phyloP scores from a whole-genome alignment of 2,113 vertebrate genomes.

The Notarius quadriscutis region DNA sequence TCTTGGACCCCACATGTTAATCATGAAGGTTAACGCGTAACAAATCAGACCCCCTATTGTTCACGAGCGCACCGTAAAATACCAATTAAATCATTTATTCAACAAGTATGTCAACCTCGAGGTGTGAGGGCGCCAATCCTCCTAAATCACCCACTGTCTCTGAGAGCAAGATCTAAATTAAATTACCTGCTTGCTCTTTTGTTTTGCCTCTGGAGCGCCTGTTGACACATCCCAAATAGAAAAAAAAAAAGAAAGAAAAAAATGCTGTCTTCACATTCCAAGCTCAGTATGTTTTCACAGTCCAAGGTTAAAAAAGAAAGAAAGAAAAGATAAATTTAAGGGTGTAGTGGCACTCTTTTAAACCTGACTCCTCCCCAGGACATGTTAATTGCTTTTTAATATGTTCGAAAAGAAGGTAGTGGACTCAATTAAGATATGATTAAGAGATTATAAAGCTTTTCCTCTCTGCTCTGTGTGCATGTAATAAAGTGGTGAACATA shows the following conservation, averaged over 20 bases:
- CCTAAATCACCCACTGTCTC: conserved; percentile 33
- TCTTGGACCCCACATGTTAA: neutral
- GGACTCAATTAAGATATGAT: conserved; percentile 36
- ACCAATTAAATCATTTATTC: conserved; percentile 1
- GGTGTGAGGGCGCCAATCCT: conserved; percentile 14
- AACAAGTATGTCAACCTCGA: neutral
- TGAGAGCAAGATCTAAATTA: conserved; percentile 43
- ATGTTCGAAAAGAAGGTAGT: conserved; percentile 15
- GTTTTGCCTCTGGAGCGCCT: conserved; percentile 39
- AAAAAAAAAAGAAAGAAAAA: neutral
- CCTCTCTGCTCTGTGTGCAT: neutral
- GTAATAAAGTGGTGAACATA: neutral
- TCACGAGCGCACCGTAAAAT: neutral
- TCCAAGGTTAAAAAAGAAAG: conserved; percentile 46
- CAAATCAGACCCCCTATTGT: neutral
- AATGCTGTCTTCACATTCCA: conserved; percentile 34
- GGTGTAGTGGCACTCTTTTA: conserved; percentile 37
- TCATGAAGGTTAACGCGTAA: neutral
- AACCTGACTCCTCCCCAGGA: conserved; percentile 2
- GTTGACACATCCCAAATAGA: conserved; percentile 27
- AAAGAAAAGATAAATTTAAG: conserved; percentile 43
- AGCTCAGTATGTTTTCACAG: conserved; percentile 41
- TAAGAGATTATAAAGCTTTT: conserved; percentile 15
- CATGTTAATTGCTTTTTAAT: conserved; percentile 41
- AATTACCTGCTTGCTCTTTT: conserved; percentile 50